These are phyloP conservation scores for Athalia cordata DNA, from an alignment of 2,888 invertebrate genomes.

Conservation along the genomic window DNA sequence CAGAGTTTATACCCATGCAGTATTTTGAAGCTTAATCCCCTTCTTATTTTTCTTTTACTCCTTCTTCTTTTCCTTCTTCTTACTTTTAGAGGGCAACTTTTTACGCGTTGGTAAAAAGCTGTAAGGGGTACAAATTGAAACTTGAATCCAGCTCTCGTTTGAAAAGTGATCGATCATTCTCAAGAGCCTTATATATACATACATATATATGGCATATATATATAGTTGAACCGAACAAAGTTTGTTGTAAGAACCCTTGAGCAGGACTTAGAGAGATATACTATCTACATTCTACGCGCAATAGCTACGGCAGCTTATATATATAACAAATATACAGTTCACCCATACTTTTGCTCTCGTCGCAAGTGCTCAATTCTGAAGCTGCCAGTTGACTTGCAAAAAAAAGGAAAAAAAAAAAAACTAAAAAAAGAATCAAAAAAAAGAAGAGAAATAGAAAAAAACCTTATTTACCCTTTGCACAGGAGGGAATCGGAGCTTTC, in stretches of 20 bases:
- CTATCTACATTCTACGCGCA: conserved; percentile 28
- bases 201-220: no score
- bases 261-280: conserved; percentile 35
- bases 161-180: conserved; percentile 42
- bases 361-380: conserved; percentile 47
- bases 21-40: neutral
- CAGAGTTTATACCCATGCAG: no score
- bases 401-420: conserved; percentile 2
- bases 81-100: conserved; percentile 10
- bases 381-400: conserved; percentile 47
- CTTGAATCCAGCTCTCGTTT: conserved; percentile 41
- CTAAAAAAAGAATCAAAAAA: no score
- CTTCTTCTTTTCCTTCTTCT: neutral
- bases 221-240: conserved; percentile 27
- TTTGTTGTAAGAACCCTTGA: conserved; percentile 43
- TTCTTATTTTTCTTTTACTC: neutral
- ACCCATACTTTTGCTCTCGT: neutral
- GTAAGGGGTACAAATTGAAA: conserved; percentile 38
- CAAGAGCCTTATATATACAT: conserved; percentile 18
- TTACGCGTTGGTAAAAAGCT: conserved; percentile 34
- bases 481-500: conserved; percentile 13
- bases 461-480: conserved; percentile 52
- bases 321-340: conserved; percentile 19
- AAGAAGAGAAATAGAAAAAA: conserved; percentile 14
- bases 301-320: conserved; percentile 26